Base-by-base conservation (phyloP, 1,140 invertebrate species). In the Drosophila aff. region DNA sequence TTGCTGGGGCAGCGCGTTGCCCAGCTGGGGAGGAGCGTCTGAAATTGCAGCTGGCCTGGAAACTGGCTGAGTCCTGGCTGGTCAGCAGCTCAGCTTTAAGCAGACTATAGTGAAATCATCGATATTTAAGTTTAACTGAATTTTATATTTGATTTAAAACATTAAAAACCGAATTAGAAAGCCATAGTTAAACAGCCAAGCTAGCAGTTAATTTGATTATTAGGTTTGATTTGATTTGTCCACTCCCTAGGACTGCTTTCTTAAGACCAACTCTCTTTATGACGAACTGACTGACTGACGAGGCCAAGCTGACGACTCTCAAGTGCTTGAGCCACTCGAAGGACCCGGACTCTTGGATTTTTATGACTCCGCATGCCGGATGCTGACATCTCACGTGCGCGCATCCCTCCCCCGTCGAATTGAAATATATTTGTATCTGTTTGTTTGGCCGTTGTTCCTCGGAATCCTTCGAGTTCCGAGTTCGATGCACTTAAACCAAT, bases 401-500 rank as follows among this genome's bases (percentile, higher is more conserved):
- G 46, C 21, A 23, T 1, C 21, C 21, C 21, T 1, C 21, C 21
- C 13, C 13, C 63, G 40, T 62, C 41, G 40, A 23, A 66, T 36
- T 16, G 40, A 26, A 36, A 60, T 61, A 62, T 38, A 21, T 28
- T 28, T 36, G 5, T 58, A 13, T 52, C 3, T 60, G 15, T 33
- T 15, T 21, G n/a, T n/a, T 16, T 9, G 6, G 10, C 57, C 57
- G 26, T 38, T 53, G 38, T 63, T 74, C 40, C n/a, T 28, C n/a
- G 16, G 3, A 55, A 40, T 38, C 38, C 33, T 31, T 1, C 8
- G 31, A 59, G 61, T 71, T 31, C 7, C 8, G 31, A 59, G 61
- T 71, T 84, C 53, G 62, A 28, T 71, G 77, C 85, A 89, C 84
- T 89, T 81, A 79, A 84, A 76, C 67, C 85, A 82, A 89, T 89